Evolutionary conservation across 2,888 invertebrate genomes (phyloP).

Genomic region (Agonopterix alstromeriana): DNA sequence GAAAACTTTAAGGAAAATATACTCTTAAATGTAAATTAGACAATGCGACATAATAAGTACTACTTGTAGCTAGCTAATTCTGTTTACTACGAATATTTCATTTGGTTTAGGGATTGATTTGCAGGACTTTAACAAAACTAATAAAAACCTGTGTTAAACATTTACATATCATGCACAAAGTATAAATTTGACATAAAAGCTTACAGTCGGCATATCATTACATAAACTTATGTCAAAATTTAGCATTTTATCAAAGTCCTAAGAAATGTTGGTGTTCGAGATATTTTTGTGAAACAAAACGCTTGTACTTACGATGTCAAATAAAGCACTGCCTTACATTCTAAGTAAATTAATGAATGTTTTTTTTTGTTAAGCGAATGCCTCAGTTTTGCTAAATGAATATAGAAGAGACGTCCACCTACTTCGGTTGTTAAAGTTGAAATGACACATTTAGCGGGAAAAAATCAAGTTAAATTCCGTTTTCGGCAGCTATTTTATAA

Average conservation of each 20-base stretch:
- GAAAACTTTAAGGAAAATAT: no score
- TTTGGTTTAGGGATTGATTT: not conserved
- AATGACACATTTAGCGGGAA: slow-evolving; percentile 29
- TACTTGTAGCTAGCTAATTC: not conserved
- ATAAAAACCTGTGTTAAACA: slow-evolving; percentile 3
- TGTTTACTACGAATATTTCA: not conserved
- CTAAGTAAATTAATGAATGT: slow-evolving; percentile 45
- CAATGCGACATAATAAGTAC: not conserved
- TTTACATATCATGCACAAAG: slow-evolving; percentile 68
- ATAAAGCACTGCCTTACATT: slow-evolving; percentile 69
- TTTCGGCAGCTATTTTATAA: slow-evolving; percentile 35
- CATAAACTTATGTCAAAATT: slow-evolving; percentile 21
- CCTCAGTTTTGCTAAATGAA: slow-evolving; percentile 26
- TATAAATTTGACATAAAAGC: slow-evolving; percentile 28
- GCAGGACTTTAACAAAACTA: not conserved
- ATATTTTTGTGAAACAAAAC: slow-evolving; percentile 31
- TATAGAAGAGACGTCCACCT: slow-evolving; percentile 37
- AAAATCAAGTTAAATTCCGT: slow-evolving; percentile 22
- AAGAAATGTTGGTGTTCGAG: slow-evolving; percentile 6
- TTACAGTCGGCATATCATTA: slow-evolving; percentile 65
- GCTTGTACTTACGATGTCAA: slow-evolving; percentile 48
- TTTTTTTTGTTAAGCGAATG: slow-evolving; percentile 34
- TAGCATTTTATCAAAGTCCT: slow-evolving; percentile 11
- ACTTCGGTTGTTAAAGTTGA: slow-evolving; percentile 37
- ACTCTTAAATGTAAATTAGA: no score